phyloP scores from a whole-genome alignment of 1,140 invertebrate genomes.

The Homalodisca vitripennis region DNA sequence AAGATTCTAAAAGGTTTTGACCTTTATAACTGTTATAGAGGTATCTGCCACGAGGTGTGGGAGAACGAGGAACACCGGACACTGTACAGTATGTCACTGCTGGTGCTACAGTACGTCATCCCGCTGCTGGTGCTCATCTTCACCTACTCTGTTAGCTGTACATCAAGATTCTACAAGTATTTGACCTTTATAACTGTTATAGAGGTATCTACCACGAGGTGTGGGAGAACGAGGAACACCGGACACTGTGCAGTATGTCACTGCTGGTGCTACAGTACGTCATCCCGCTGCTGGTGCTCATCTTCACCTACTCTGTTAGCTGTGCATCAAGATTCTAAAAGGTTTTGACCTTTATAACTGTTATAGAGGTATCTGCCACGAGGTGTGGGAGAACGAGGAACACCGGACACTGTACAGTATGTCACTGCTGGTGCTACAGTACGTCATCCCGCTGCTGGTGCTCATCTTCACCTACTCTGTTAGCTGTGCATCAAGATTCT shows the following conservation, averaged over 20 bases:
- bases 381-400: conserved; percentile 58
- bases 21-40: too few species aligned
- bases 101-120: conserved; percentile 82
- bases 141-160: conserved; percentile 79
- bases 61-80: conserved; percentile 54
- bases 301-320: conserved; percentile 82
- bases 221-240: conserved; percentile 57
- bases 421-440: conserved; percentile 78
- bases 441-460: conserved; percentile 78
- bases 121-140: conserved; percentile 81
- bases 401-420: conserved; percentile 71
- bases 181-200: too few species aligned
- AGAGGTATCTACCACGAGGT: conserved; percentile 67
- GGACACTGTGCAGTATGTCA: conserved; percentile 70
- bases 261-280: conserved; percentile 84
- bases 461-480: conserved; percentile 80
- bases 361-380: conserved; percentile 67
- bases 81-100: conserved; percentile 73
- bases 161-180: too few species aligned
- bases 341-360: too few species aligned
- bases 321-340: too few species aligned
- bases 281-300: conserved; percentile 76
- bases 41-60: conserved; percentile 69
- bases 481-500: too few species aligned
- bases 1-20: too few species aligned